Percentiles rank a stretch among this genome's conserved stretches.
Conservation (phyloP, 2,113 vertebrate genomes). For the Grammomys surdaster region DNA sequence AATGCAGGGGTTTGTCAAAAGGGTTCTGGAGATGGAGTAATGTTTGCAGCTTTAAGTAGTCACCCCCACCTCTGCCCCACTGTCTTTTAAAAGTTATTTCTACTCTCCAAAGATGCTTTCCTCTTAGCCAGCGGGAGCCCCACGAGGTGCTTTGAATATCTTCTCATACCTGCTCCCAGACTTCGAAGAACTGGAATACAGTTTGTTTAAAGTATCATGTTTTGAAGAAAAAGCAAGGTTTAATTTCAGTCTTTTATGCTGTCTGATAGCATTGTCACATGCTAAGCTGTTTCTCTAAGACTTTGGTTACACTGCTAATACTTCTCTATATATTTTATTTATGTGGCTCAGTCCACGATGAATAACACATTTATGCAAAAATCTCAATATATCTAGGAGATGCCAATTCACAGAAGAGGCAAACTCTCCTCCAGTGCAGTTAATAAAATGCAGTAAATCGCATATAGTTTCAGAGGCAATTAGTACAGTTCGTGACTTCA, state of each 20-base stretch:
- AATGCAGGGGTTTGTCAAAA: constrained; percentile 75
- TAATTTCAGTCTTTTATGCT: constrained; percentile 73
- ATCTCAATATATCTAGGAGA: constrained; percentile 17
- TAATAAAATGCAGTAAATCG: constrained; percentile 73
- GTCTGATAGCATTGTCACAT: constrained; percentile 78
- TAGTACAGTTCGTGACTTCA: constrained; percentile 60
- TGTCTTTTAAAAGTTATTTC: constrained; percentile 29
- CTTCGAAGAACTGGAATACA: background rate
- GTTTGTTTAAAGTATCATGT: constrained; percentile 57
- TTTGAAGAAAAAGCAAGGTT: constrained; percentile 78
- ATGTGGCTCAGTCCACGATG: constrained; percentile 72
- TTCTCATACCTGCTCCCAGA: constrained; percentile 65
- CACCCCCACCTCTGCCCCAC: background rate
- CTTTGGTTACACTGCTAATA: constrained; percentile 81
- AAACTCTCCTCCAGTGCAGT: background rate
- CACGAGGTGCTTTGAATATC: background rate
- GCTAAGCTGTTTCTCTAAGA: constrained; percentile 78
- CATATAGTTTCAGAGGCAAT: constrained; percentile 51
- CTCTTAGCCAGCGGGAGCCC: constrained; percentile 12
- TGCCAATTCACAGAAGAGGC: constrained; percentile 6
- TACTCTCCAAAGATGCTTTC: background rate
- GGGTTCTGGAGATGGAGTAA: constrained; percentile 73
- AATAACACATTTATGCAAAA: constrained; percentile 75
- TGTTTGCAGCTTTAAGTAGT: constrained; percentile 67
- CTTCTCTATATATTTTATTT: constrained; percentile 81